Evolutionary conservation across 2,113 vertebrate genomes (phyloP).

Genomic region (Malurus elegans): DNA sequence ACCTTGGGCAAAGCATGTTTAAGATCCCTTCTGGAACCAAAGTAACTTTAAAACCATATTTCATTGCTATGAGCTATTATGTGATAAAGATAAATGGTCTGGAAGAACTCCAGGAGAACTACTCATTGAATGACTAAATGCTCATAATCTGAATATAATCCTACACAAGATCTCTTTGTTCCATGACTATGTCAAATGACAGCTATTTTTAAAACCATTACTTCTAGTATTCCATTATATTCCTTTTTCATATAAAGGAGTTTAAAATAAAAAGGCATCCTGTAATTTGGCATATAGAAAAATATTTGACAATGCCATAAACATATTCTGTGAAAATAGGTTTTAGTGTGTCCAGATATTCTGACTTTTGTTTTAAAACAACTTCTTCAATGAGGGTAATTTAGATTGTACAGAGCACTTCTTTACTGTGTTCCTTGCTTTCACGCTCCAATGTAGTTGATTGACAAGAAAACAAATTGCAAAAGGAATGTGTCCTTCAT

Average conservation of each 20-base stretch:
- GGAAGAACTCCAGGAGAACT: neutral
- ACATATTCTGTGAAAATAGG: neutral
- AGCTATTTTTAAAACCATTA: neutral
- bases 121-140: neutral
- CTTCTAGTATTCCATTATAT: neutral
- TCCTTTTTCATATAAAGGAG: neutral
- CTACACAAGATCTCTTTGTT: neutral
- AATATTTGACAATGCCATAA: neutral
- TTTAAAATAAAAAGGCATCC: neutral
- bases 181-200: neutral
- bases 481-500: neutral
- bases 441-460: neutral
- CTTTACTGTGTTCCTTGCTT: neutral
- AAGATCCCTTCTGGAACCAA: neutral
- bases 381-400: neutral
- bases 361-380: neutral
- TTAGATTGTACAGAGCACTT: neutral
- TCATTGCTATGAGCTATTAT: neutral
- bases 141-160: neutral
- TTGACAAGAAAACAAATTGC: neutral
- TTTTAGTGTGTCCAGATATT: neutral
- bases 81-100: neutral
- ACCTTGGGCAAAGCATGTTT: neutral
- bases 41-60: neutral
- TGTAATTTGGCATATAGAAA: neutral